Base-by-base conservation (phyloP, 2,113 vertebrate genomes). In the Prunella himalayana region DNA sequence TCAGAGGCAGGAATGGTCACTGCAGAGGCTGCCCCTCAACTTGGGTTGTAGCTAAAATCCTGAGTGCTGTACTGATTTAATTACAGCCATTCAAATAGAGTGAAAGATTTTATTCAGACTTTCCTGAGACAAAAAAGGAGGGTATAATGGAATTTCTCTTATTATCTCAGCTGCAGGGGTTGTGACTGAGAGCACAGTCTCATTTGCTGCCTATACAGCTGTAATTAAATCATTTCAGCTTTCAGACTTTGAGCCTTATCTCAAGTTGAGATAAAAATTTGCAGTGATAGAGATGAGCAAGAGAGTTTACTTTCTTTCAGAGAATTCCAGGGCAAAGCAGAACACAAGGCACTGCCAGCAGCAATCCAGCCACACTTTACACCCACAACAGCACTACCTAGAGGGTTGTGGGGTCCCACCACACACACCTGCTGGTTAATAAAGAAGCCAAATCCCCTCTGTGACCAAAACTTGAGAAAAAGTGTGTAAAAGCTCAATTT, bases 141-240 rank as follows among this genome's bases (percentile, higher is more conserved):
- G 44, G 56, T 45, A n/a, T 68, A 92, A 92, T 79, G 37, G 66
- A 96, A 91, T 91, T 72, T 94, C 53, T 94, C 94, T 35, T 94
- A 78, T 92, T 88, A 80, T 77, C 64, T 65, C 47, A 90, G 54
- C 82, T 81, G 68, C 42, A 79, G 66, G 41, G 70, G 63, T 78
- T 85, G 82, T 91, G 54, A 87, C 59, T 11, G 6, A 85, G 66
- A 86, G 50, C 88, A 63, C 5, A 17, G 28, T 94, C 72, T 92
- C 73, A 47, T 88, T 92, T 94, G 47, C 87, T 76, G 39, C 65
- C 79, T 91, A 47, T 47, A 91, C 72, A 83, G 68, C 45, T 88
- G 83, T 90, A 91, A 96, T 88, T 94, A 96, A 96, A 93, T 77
- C 13, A 79, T 63, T 79, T 60, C 91, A 65, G 82, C 63, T 91